A percentile compares a stretch with the other conserved stretches of the same genome.
phyloP scores from a whole-genome alignment of 1,140 invertebrate species.

The Chironomus tepperi region DNA sequence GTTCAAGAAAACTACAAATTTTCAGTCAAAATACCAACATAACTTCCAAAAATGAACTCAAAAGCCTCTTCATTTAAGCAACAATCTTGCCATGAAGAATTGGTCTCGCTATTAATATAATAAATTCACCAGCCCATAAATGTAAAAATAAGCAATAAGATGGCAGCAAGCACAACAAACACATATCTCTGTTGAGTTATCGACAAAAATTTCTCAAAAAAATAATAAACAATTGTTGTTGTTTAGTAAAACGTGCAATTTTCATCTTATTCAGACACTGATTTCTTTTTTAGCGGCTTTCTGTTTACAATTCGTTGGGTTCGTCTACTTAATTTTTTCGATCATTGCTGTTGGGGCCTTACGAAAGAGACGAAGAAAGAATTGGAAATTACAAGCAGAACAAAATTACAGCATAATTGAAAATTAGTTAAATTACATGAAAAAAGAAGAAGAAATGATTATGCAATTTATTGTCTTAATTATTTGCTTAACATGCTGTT shows the following conservation, averaged over 20 bases:
- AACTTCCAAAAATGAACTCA: too few relatives aligned
- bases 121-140: neutral
- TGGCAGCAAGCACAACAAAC: neutral
- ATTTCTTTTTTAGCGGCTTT: slow-evolving; percentile 13
- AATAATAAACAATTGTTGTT: slow-evolving; percentile 1
- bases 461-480: neutral
- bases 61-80: too few relatives aligned
- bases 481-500: neutral
- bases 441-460: neutral
- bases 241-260: slow-evolving; percentile 13
- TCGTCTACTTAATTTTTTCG: neutral
- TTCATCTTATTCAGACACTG: neutral
- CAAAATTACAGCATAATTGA: neutral
- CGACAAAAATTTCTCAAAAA: neutral
- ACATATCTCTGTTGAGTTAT: neutral
- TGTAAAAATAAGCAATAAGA: neutral
- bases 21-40: too few relatives aligned
- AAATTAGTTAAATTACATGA: neutral
- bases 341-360: neutral
- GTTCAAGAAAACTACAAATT: too few relatives aligned
- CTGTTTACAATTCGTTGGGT: neutral
- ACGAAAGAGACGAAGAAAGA: neutral
- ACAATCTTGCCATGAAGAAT: too few relatives aligned
- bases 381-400: neutral
- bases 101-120: too few relatives aligned